A percentile compares a stretch with the other conserved stretches of the same genome.
These are phyloP conservation scores for Chloromyia formosa DNA, from an alignment of 2,888 invertebrate genomes.

Conservation along the genomic window DNA sequence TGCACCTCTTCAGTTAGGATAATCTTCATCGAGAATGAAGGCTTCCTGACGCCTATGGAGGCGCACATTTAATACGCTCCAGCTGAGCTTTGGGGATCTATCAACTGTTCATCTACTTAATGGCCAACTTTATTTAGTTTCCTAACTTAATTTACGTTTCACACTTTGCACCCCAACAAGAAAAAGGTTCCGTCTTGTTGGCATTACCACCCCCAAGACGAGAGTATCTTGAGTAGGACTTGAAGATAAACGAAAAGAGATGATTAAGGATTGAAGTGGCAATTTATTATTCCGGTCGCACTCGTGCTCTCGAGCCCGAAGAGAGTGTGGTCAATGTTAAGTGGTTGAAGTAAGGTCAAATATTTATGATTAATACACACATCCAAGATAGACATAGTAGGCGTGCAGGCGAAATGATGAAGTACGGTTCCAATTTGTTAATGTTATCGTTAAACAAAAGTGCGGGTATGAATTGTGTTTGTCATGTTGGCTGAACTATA, in stretches of 20 bases:
- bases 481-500: too few relatives aligned
- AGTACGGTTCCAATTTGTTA: too few relatives aligned
- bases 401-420: too few relatives aligned
- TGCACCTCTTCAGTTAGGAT: not conserved
- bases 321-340: not conserved
- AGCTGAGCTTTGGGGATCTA: conserved; percentile 31
- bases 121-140: conserved; percentile 43
- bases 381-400: too few relatives aligned
- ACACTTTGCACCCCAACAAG: conserved; percentile 26
- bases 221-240: not conserved
- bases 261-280: conserved; percentile 40
- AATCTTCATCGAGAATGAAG: not conserved
- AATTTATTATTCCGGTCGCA: conserved; percentile 34
- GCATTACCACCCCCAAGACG: not conserved
- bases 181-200: not conserved
- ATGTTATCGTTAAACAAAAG: too few relatives aligned
- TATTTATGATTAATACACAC: conserved; percentile 6
- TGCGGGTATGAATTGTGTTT: too few relatives aligned
- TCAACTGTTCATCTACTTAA: conserved; percentile 39
- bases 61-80: not conserved
- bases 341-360: not conserved
- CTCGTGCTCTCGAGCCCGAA: not conserved
- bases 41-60: not conserved
- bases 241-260: conserved; percentile 11
- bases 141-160: conserved; percentile 39